Conservation (phyloP, 2,888 invertebrate genomes). For the Microplitis deprimator region DNA sequence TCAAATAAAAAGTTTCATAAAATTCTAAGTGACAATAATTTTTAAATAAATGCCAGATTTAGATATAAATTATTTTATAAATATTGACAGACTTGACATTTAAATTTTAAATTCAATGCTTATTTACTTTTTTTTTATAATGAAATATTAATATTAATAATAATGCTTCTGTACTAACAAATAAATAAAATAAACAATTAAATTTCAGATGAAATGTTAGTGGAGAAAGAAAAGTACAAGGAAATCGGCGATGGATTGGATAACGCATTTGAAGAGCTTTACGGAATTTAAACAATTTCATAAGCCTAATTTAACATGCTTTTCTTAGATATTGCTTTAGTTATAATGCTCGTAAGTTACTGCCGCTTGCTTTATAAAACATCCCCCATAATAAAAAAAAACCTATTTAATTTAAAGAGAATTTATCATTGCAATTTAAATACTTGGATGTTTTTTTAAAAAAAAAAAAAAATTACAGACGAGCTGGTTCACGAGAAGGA, state of each 20-base stretch:
- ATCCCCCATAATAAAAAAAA: neutral
- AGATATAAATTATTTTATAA: too few species aligned
- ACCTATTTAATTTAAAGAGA: neutral
- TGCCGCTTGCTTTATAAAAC: constrained; percentile 64
- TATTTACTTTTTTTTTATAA: constrained; percentile 16
- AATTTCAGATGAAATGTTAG: constrained; percentile 86
- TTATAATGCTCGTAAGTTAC: constrained; percentile 55
- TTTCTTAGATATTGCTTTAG: neutral
- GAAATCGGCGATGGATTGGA: constrained; percentile 94
- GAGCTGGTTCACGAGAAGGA: constrained; percentile 97
- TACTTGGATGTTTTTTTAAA: neutral
- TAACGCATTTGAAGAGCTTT: constrained; percentile 89
- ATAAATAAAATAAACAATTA: constrained; percentile 11
- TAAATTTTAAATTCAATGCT: constrained; percentile 23
- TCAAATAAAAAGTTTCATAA: too few species aligned
- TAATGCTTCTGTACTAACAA: neutral
- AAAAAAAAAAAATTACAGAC: constrained; percentile 77
- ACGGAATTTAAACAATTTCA: constrained; percentile 64
- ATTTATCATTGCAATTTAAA: neutral
- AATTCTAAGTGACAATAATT: too few species aligned
- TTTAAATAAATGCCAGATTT: too few species aligned
- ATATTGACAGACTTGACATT: neutral
- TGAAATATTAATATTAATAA: constrained; percentile 18
- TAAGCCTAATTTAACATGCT: constrained; percentile 46
- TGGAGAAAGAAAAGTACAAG: constrained; percentile 92